Evolutionary conservation across 2,113 vertebrate genomes (phyloP), one percentile per base, ranked within the genome.

Genomic region (Ophthalmotilapia sp.): DNA sequence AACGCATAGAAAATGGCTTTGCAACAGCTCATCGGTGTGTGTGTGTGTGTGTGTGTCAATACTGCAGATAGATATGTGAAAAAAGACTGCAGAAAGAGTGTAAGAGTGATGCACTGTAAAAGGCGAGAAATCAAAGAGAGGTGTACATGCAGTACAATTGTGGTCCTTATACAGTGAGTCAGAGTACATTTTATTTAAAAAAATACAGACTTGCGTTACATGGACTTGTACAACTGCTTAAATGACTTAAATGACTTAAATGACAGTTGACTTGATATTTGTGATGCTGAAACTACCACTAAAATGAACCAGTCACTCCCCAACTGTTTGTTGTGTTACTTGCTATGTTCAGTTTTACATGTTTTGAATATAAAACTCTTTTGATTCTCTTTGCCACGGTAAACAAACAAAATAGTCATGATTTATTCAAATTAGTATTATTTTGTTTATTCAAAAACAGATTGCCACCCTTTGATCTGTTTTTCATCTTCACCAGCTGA

Each of bases 1-100:
- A 91, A 89, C 60, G 65, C 68, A 54, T 77, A 81, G 83, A 87
- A 89, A 92, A 86, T 79, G 60, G 55, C 85, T 92, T 92, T 91
- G 84, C 65, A 91, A 82, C 77, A 81, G 60, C 86, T 83, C 14
- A 7, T 65, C 21, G 55, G 70, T 86, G 58, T 40, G 19, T 53
- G 62, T 14, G 60, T 79, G 80, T 77, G 84, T 26, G 36, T 55
- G 70, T 93, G 70, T 89, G 45, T 89, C 53, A 83, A 88, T 80
- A 88, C 82, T 88, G 85, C 79, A 4, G 86, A 85, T 75, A 79
- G 73, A 87, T 56, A 23, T 60, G 51, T 40, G n/a, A 23, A 68
- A 60, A 88, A 79, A 33, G 45, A 85, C 83, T 79, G 83, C 62
- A 85, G 38, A 26, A 77, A 33, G 2, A 36, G n/a, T 4, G 14